A percentile compares a stretch with the other conserved stretches of the same genome.
These are phyloP conservation scores for Drosophila albomicans DNA, from an alignment of 1,140 invertebrate species.

Conservation along the genomic window DNA sequence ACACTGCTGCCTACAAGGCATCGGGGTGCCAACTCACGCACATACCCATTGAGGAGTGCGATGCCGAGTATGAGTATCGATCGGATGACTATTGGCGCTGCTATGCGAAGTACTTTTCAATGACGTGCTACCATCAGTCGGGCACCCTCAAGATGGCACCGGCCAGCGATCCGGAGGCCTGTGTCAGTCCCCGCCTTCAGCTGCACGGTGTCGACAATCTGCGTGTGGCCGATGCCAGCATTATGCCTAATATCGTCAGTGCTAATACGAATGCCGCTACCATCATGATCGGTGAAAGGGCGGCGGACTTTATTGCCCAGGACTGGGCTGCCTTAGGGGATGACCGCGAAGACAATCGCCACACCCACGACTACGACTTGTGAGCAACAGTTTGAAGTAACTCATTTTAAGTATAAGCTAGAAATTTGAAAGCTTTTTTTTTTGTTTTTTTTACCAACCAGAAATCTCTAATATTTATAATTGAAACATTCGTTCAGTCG, in stretches of 20 bases:
- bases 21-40: conserved; percentile 86
- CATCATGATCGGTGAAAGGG: conserved; percentile 95
- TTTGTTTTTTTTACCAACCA: too few species aligned
- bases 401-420: background rate
- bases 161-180: conserved; percentile 87
- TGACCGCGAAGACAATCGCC: too few species aligned
- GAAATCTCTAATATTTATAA: too few species aligned
- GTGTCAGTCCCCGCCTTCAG: conserved; percentile 90
- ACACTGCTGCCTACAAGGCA: conserved; percentile 87
- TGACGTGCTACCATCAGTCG: conserved; percentile 90
- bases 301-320: conserved; percentile 91
- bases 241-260: conserved; percentile 90
- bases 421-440: too few species aligned
- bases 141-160: conserved; percentile 93
- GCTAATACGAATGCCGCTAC: conserved; percentile 91
- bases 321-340: conserved; percentile 80
- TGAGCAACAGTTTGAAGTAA: conserved; percentile 2
- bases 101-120: conserved; percentile 87
- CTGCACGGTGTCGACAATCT: conserved; percentile 90
- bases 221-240: conserved; percentile 91
- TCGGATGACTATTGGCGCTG: conserved; percentile 91
- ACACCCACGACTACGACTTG: conserved; percentile 49
- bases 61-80: conserved; percentile 84
- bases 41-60: conserved; percentile 88
- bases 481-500: too few species aligned